These are phyloP conservation scores for Cheilosia variabilis DNA, from an alignment of 2,888 invertebrate species.

Conservation along the genomic window DNA sequence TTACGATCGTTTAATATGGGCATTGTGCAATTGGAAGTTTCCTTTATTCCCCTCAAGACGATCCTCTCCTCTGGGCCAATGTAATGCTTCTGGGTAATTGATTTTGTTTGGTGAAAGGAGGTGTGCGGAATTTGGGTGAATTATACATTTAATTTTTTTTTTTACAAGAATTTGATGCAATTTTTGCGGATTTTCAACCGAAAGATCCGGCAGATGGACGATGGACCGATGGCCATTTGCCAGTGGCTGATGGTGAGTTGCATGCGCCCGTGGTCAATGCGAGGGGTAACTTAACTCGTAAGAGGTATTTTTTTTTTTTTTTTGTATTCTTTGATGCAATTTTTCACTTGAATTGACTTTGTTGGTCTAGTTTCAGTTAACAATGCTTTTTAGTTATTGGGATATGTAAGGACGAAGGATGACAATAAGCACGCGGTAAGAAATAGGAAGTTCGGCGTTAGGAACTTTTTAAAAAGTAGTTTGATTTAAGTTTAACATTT, in stretches of 20 bases:
- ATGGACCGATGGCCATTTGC: constrained; percentile 17
- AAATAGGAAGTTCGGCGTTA: no score
- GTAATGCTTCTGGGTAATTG: constrained; percentile 71
- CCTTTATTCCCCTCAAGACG: neutral
- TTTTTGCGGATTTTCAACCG: constrained; percentile 66
- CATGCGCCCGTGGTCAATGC: constrained; percentile 32
- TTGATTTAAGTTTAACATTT: no score
- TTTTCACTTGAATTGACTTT: constrained; percentile 60
- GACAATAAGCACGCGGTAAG: constrained; percentile 18
- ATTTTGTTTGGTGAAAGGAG: constrained; percentile 70
- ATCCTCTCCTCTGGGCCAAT: constrained; percentile 27
- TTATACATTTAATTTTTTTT: constrained; percentile 1
- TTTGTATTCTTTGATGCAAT: constrained; percentile 32
- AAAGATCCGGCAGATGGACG: constrained; percentile 73
- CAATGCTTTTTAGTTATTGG: neutral
- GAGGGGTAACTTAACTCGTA: neutral
- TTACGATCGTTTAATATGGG: constrained; percentile 72
- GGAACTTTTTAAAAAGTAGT: no score
- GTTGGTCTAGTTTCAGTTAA: constrained; percentile 4
- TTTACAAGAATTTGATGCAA: constrained; percentile 46
- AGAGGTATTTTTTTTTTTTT: neutral
- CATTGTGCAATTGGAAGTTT: constrained; percentile 61
- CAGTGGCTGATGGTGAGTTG: constrained; percentile 46
- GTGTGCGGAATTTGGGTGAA: constrained; percentile 42
- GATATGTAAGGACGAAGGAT: neutral